Evolutionary conservation across 1,140 invertebrate species (phyloP).

Genomic region (honey bee (Apis mellifera)): Amel_HAv3.1 CM009932.2:10618001-10618500

Average conservation of each 20-base stretch:
- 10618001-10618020: too few species aligned
- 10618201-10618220: too few species aligned
- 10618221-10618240: conserved; percentile 16
- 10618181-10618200: conserved; percentile 14
- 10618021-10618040: not conserved
- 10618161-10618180: conserved; percentile 32
- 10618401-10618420: conserved; percentile 23
- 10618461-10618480: conserved; percentile 47
- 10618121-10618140: conserved; percentile 14
- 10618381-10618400: conserved; percentile 35
- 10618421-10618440: not conserved
- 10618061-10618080: conserved; percentile 35
- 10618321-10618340: conserved; percentile 49
- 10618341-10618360: conserved; percentile 16
- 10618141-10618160: conserved; percentile 10
- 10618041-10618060: conserved; percentile 25
- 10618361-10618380: conserved; percentile 25
- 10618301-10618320: conserved; percentile 53
- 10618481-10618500: conserved; percentile 73
- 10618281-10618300: conserved; percentile 55
- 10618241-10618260: conserved; percentile 49
- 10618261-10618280: not conserved
- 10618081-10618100: conserved; percentile 22
- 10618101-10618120: conserved; percentile 21
- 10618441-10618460: conserved; percentile 7